phyloP scores from a whole-genome alignment of 1,140 invertebrate species.

The Ephestia elutella region DNA sequence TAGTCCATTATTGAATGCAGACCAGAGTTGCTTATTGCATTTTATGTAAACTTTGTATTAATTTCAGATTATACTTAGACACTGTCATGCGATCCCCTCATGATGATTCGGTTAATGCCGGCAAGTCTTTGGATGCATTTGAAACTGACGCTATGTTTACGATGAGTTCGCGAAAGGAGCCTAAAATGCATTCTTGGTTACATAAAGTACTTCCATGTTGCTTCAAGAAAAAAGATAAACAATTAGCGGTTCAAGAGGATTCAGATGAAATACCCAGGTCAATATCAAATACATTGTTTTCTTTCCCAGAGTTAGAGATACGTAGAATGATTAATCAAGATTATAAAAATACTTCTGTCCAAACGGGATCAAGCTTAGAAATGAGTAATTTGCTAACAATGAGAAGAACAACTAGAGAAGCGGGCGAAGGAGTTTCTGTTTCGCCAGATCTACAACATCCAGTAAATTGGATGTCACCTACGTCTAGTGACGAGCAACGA shows the following conservation, averaged over 20 bases:
- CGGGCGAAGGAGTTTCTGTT: background rate
- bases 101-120: slow-evolving; percentile 13
- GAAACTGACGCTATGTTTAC: background rate
- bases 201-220: background rate
- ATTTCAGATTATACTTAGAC: slow-evolving; percentile 49
- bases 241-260: background rate
- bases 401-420: slow-evolving; percentile 7
- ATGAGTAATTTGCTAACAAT: slow-evolving; percentile 18
- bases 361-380: slow-evolving; percentile 51
- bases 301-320: slow-evolving; percentile 47
- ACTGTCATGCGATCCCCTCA: slow-evolving; percentile 51
- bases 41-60: background rate
- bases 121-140: background rate
- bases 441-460: background rate
- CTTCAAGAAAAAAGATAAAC: background rate
- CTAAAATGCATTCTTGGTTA: background rate
- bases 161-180: background rate
- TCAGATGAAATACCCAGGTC: background rate
- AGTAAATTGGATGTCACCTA: background rate
- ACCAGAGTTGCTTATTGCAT: background rate
- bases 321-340: slow-evolving; percentile 22
- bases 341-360: slow-evolving; percentile 31
- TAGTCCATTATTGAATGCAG: too few species aligned
- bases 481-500: background rate
- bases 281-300: slow-evolving; percentile 11